Evolutionary conservation across 2,888 invertebrate species (phyloP).

Genomic region (Hydropsyche betteni): DNA sequence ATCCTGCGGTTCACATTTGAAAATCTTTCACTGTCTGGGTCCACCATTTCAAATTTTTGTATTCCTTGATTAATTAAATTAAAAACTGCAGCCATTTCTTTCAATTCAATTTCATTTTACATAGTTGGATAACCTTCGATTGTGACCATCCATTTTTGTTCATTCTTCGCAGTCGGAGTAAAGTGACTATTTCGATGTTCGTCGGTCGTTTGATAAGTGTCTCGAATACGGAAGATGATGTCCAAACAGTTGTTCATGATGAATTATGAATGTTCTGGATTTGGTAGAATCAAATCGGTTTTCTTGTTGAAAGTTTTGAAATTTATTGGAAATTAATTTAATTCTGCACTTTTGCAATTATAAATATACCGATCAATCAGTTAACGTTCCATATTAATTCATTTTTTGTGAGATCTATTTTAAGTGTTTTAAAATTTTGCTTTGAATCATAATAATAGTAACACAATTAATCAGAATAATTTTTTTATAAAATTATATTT

Average conservation of each 20-base stretch:
- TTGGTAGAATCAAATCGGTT: background rate
- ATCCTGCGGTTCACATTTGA: too few species aligned
- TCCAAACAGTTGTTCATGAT: background rate
- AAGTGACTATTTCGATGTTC: constrained; percentile 53
- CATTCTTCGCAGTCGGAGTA: constrained; percentile 54
- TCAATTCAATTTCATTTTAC: too few species aligned
- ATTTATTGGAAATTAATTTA: background rate
- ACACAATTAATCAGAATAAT: too few species aligned
- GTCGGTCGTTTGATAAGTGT: constrained; percentile 53
- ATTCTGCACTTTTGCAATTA: background rate
- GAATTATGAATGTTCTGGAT: constrained; percentile 15
- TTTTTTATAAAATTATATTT: background rate
- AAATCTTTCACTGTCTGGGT: too few species aligned
- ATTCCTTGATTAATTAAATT: too few species aligned
- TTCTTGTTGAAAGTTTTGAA: background rate
- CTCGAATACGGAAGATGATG: background rate
- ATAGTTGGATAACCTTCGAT: too few species aligned
- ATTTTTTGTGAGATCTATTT: background rate
- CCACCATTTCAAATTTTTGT: too few species aligned
- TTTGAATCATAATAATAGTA: background rate
- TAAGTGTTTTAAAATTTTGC: too few species aligned
- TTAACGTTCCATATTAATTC: background rate
- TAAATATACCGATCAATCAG: background rate
- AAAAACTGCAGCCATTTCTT: too few species aligned
- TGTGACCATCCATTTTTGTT: constrained; percentile 60